Base-by-base conservation (phyloP, 2,888 invertebrate species). In the Carterocephalus palaemon region DNA sequence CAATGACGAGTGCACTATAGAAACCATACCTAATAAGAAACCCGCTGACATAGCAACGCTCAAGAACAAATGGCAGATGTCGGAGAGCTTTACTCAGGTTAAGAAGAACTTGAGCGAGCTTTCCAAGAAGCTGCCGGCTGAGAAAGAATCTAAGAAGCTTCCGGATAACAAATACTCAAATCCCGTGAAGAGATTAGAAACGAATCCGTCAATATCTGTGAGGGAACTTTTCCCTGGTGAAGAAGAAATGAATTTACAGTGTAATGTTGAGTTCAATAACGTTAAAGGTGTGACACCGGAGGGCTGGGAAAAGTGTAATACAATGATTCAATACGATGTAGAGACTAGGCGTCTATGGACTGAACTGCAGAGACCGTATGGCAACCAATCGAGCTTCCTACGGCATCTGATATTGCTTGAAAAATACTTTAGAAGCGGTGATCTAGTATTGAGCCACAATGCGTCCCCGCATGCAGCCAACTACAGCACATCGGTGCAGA, bases 361-460 rank as follows among this genome's bases (percentile, higher is more conserved):
- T 50, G 93, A 94, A 56, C 70, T 95, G 23, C 94, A 95, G 64
- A 91, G 94, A 65, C 95, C 95, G 0, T 95, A 95, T 58, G 95
- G 95, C 2, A 95, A 94, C 70, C 94, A 94, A 61, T 94, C 95
- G 28, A 95, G 95, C 54, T 95, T 95, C 65, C 76, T 95, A 1
- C 88, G 95, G 4, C 95, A 95, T 74, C 77, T 95, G 22, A 92
- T 95, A 37, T 77, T 95, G 3, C 67, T 95, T 51, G 95, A 95
- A 56, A 95, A 95, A 66, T 95, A 95, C 72, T 95, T 93, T 66
- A 88, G 95, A 43, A 92, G 91, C 51, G 95, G 95, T 0, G 94
- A 95, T 63, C 73, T 95, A 33, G 88, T 93, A 0, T 66, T 95
- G 7, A 90, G 94, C 0, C 90, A 92, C 2, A 91, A 89, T 51